These are phyloP conservation scores for Metridium senile DNA, from an alignment of 92 coral and sea anemone genomes.

Conservation along the genomic window DNA sequence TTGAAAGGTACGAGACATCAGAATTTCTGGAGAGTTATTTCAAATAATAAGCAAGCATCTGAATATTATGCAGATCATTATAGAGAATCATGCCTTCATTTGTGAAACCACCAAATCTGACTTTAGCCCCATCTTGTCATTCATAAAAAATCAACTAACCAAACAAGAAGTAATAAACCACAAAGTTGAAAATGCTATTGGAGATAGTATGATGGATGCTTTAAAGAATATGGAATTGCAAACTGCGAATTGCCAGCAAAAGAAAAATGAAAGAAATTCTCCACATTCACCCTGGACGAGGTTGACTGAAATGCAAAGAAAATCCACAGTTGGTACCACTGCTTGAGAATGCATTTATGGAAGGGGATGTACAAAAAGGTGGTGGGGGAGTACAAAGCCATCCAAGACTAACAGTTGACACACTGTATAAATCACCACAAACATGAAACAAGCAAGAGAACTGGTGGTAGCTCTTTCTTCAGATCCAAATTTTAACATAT, in stretches of 20 bases:
- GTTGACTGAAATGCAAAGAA: constrained; percentile 52
- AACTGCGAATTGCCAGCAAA: constrained; percentile 31
- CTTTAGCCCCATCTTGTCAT: not conserved
- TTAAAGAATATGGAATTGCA: not conserved
- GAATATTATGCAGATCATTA: not conserved
- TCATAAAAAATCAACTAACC: not conserved
- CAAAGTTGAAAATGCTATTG: not conserved
- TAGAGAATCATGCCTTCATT: not conserved
- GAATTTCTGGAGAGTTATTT: not conserved
- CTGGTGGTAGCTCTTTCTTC: constrained; percentile 52
- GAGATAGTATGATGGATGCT: not conserved
- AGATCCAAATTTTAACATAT: constrained; percentile 39
- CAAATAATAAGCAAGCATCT: not conserved
- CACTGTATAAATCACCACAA: constrained; percentile 44
- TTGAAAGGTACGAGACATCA: too few species aligned
- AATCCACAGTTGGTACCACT: constrained; percentile 49
- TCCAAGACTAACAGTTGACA: constrained; percentile 49
- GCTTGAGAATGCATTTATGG: constrained; percentile 56
- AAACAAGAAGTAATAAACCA: not conserved
- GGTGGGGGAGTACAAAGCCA: constrained; percentile 58
- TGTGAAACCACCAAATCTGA: not conserved
- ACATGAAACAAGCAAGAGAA: constrained; percentile 57
- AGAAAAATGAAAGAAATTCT: constrained; percentile 48
- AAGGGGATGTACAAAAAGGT: too few species aligned
- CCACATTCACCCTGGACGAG: constrained; percentile 46